phyloP scores from a whole-genome alignment of 2,888 invertebrate genomes.

The Drosophila macrospina region DNA sequence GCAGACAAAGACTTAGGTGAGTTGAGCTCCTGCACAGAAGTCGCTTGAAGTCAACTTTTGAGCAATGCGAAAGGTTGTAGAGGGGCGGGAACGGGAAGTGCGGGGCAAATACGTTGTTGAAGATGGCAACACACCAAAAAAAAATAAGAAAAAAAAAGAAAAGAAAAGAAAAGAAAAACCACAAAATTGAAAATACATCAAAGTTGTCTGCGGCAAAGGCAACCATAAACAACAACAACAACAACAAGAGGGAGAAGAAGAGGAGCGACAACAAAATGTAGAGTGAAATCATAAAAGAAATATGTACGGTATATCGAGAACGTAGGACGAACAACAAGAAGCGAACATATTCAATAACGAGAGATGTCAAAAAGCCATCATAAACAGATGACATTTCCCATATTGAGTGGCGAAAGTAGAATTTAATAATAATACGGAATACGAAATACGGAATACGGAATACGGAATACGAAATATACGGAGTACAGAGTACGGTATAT shows the following conservation, averaged over 20 bases:
- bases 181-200: slow-evolving; percentile 77
- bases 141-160: slow-evolving; percentile 15
- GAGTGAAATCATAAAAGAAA: slow-evolving; percentile 52
- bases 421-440: slow-evolving; percentile 80
- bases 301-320: slow-evolving; percentile 32
- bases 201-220: slow-evolving; percentile 63
- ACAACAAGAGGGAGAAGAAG: slow-evolving; percentile 18
- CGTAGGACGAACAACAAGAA: slow-evolving; percentile 26
- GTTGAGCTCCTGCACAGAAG: slow-evolving; percentile 37
- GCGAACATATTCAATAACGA: slow-evolving; percentile 78
- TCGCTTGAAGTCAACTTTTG: slow-evolving; percentile 42
- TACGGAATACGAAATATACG: slow-evolving; percentile 17
- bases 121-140: slow-evolving; percentile 8
- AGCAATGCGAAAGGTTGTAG: slow-evolving; percentile 11
- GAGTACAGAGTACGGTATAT: slow-evolving; percentile 2
- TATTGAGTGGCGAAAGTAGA: slow-evolving; percentile 82
- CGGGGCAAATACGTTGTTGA: slow-evolving; percentile 11
- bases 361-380: slow-evolving; percentile 84
- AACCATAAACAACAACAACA: slow-evolving; percentile 19
- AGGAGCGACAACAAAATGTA: slow-evolving; percentile 20
- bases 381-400: slow-evolving; percentile 84
- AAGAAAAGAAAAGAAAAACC: slow-evolving; percentile 52
- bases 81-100: background rate
- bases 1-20: slow-evolving; percentile 48
- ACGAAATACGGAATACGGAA: slow-evolving; percentile 42